Evolutionary conservation across 2,797 vertebrate species (phyloP), one percentile per base, ranked within the genome.

Genomic region (Takifugu ocellatus): DNA sequence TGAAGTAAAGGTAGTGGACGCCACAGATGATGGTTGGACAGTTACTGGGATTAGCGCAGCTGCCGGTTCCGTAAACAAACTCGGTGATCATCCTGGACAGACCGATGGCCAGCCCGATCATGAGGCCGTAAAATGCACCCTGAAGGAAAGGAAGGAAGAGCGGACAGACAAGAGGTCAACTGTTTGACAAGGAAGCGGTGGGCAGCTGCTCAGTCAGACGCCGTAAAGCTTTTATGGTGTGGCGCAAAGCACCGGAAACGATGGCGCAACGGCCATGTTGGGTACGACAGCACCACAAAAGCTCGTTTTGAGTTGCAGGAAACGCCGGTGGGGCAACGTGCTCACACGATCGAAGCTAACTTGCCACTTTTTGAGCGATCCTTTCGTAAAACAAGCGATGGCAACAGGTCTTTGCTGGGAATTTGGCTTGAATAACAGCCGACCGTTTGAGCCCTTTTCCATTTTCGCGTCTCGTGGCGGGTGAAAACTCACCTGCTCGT

Each of bases 1-100:
- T 89, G 5, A 99, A 98, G 86, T 99, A 99, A 26, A 99, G 90
- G 84, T 98, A 99, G 73, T 99, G 97, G 9, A 98, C 90, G 0
- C 92, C 92, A 14, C 97, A 99, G 74, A 99, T 98, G 77, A 99
- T 91, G 2, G 70, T 87, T 0, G 97, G 97, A 49, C 97, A 99
- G 33, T 87, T 36, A 59, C 91, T 95, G 59, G 94, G 94, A 0
- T 0, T 0, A 15, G 73, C 87, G 3, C 97, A 99, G 89, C 81
- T 97, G 44, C 96, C 96, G 0, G 92, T 96, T 50, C 96, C 95
- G 0, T 88, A 98, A 49, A 65, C 85, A 70, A 99, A 99, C 85
- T 98, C 96, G 0, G 94, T 0, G 1, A 97, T 92, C 97, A 99
- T 98, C 48, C 97, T 91, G 9, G 83, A 0, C 2, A 98, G 68